These are phyloP conservation scores for Xyrichtys novacula DNA, from an alignment of 2,797 vertebrate species.

Conservation along the genomic window DNA sequence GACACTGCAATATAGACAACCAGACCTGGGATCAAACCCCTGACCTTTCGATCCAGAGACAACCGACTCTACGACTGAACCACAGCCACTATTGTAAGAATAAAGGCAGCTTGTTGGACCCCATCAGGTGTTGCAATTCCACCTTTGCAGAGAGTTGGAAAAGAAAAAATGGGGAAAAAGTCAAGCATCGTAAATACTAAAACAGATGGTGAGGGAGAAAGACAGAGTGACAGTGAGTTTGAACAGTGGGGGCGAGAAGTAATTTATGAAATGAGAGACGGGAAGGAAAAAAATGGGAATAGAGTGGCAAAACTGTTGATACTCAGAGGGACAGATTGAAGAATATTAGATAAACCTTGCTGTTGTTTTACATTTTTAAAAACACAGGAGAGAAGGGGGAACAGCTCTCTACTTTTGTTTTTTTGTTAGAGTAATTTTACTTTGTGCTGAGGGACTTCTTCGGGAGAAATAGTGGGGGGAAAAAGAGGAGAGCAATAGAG, in stretches of 20 bases:
- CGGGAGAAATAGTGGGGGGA: constrained; percentile 10
- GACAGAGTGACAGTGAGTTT: constrained; percentile 54
- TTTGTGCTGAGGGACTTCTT: constrained; percentile 53
- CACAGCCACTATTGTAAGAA: constrained; percentile 23
- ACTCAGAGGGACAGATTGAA: constrained; percentile 47
- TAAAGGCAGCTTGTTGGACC: constrained; percentile 29
- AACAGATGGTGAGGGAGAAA: constrained; percentile 63
- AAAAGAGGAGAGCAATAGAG: constrained; percentile 10
- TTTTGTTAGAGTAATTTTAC: constrained; percentile 53
- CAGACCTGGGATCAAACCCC: no score
- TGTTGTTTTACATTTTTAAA: constrained; percentile 66
- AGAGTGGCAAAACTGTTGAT: constrained; percentile 39
- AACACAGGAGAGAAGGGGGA: constrained; percentile 11
- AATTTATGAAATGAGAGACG: constrained; percentile 46
- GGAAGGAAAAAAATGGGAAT: constrained; percentile 32
- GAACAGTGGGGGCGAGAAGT: constrained; percentile 46
- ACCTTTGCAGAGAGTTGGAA: constrained; percentile 40
- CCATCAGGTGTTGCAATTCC: constrained; percentile 31
- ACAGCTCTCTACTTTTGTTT: constrained; percentile 49
- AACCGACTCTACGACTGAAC: no score
- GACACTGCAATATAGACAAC: no score
- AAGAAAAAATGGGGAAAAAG: constrained; percentile 47
- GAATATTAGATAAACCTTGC: constrained; percentile 67
- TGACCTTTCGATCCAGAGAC: no score
- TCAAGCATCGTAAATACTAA: constrained; percentile 64